Percentiles rank a stretch among this genome's conserved stretches.
phyloP scores from a whole-genome alignment of 2,797 vertebrate genomes.

The Etheostoma perlongum region DNA sequence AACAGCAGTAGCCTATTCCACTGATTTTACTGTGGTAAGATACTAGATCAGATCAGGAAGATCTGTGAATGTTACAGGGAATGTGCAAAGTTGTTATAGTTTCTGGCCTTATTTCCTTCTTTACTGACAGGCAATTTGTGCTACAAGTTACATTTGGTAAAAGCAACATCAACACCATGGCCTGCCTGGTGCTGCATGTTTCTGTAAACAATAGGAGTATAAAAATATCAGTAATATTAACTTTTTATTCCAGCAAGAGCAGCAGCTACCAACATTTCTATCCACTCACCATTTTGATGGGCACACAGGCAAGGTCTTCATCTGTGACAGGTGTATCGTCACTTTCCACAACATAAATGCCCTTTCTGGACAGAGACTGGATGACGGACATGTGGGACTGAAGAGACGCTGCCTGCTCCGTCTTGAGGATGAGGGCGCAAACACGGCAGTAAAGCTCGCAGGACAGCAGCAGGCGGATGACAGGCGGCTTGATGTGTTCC shows the following conservation, averaged over 20 bases:
- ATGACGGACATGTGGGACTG: conserved; percentile 96
- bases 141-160: conserved; percentile 5
- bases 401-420: conserved; percentile 93
- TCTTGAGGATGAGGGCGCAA: conserved; percentile 96
- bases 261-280: neutral
- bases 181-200: neutral
- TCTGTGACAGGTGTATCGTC: conserved; percentile 94
- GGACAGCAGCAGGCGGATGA: conserved; percentile 93
- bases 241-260: neutral
- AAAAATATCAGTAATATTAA: neutral
- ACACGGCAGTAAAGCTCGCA: conserved; percentile 97
- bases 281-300: conserved; percentile 97
- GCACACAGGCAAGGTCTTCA: conserved; percentile 88
- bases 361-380: conserved; percentile 95
- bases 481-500: conserved; percentile 97
- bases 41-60: conserved; percentile 68
- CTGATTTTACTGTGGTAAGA: conserved; percentile 42
- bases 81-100: conserved; percentile 21
- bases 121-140: conserved; percentile 18
- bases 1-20: conserved; percentile 18
- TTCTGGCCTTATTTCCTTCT: conserved; percentile 26
- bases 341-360: conserved; percentile 97
- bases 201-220: neutral
- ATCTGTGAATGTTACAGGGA: conserved; percentile 19
- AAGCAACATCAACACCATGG: neutral